A percentile compares a stretch with the other conserved stretches of the same genome.
Evolutionary conservation across 2,113 vertebrate species (phyloP).

Genomic region (Rhegmatorhina hoffmannsi): DNA sequence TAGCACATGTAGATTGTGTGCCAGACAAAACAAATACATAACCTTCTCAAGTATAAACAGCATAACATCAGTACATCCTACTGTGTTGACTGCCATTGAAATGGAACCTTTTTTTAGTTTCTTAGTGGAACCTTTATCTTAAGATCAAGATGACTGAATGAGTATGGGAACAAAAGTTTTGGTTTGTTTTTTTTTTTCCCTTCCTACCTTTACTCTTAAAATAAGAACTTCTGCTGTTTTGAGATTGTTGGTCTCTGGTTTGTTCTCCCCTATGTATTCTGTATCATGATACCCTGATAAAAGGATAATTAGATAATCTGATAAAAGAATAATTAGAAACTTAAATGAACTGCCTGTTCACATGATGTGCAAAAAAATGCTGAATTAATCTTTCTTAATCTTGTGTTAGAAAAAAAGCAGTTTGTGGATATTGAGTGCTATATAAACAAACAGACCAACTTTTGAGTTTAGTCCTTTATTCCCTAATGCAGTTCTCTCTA

Average conservation of each 20-base stretch:
- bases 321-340: neutral
- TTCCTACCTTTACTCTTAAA: neutral
- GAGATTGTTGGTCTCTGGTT: neutral
- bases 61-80: neutral
- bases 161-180: neutral
- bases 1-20: neutral
- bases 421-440: neutral
- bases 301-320: neutral
- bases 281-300: neutral
- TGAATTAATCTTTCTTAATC: neutral
- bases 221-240: neutral
- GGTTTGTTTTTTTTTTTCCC: neutral
- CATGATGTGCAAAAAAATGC: neutral
- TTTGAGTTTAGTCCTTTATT: neutral
- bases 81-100: neutral
- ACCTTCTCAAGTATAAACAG: neutral
- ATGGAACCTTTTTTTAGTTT: neutral
- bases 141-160: neutral
- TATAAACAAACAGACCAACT: neutral
- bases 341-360: neutral
- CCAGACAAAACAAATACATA: neutral
- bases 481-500: neutral
- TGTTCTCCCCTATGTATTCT: neutral
- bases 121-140: neutral
- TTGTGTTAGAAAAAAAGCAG: neutral